Evolutionary conservation across 2,888 invertebrate species (phyloP).

Genomic region (Tetrapedia diversipes): DNA sequence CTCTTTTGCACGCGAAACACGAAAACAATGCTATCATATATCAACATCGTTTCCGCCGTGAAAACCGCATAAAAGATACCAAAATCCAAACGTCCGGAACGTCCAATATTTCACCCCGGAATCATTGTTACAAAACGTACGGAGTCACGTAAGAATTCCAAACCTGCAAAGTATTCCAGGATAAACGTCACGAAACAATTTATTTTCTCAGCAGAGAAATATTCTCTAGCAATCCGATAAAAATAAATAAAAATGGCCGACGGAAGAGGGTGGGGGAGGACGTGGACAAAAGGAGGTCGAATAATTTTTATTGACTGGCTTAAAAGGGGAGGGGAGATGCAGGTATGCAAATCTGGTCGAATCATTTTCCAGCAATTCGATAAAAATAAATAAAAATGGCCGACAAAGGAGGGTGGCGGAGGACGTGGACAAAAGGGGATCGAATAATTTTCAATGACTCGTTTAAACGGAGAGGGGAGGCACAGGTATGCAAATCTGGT

Average conservation of each 20-base stretch:
- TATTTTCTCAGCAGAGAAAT: neutral
- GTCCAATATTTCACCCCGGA: neutral
- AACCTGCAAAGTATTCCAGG: neutral
- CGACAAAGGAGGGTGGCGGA: no score
- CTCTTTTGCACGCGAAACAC: no score
- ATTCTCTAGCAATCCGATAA: no score
- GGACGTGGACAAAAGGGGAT: neutral
- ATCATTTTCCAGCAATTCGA: neutral
- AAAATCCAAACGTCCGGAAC: neutral
- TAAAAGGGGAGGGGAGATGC: neutral
- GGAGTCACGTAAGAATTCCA: neutral
- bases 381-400: constrained; percentile 28
- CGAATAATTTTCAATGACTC: constrained; percentile 23
- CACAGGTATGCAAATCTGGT: constrained; percentile 12
- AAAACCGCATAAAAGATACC: neutral
- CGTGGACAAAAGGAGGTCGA: neutral
- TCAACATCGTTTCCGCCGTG: no score
- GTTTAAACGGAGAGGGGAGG: neutral
- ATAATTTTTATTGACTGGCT: constrained; percentile 20
- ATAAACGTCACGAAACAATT: neutral
- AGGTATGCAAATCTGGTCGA: constrained; percentile 13
- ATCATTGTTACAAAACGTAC: neutral
- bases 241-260: constrained; percentile 31
- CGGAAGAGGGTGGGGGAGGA: no score
- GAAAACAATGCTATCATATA: no score